Evolutionary conservation across 2,797 vertebrate genomes (phyloP).

Genomic region (Sebastes alutus): DNA sequence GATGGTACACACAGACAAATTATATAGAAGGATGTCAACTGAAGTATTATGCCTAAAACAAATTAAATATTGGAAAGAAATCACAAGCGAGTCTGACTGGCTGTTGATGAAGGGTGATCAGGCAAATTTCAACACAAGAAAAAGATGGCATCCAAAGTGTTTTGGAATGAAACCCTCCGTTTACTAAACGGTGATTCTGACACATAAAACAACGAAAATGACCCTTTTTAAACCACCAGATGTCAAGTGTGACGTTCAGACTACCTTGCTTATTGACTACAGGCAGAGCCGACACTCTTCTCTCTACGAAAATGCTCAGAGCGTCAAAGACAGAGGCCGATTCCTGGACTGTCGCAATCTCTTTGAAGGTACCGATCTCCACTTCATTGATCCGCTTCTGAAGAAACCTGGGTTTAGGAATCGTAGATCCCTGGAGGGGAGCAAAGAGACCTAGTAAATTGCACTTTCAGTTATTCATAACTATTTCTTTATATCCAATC

Average conservation of each 20-base stretch:
- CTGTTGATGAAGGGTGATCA: neutral
- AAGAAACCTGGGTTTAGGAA: constrained; percentile 91
- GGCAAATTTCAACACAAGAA: neutral
- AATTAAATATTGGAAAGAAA: neutral
- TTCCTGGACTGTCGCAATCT: constrained; percentile 89
- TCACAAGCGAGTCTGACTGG: neutral
- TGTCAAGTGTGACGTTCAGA: no score
- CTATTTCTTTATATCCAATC: no score
- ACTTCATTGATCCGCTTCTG: constrained; percentile 89
- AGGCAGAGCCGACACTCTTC: constrained; percentile 92
- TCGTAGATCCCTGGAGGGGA: constrained; percentile 82
- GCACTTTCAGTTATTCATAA: neutral
- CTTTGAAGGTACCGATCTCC: constrained; percentile 90
- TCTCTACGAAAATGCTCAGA: constrained; percentile 92
- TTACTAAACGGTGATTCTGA: neutral
- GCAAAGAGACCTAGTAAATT: neutral
- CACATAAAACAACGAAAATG: neutral
- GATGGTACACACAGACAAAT: neutral
- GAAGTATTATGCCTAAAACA: neutral
- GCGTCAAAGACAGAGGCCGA: constrained; percentile 87
- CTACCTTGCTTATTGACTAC: constrained; percentile 90
- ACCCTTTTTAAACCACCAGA: neutral
- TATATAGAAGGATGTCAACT: neutral
- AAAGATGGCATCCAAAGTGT: neutral
- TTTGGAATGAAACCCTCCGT: neutral